Evolutionary conservation across 1,140 invertebrate genomes (phyloP).

Genomic region (Aphaenogaster rudis): DNA sequence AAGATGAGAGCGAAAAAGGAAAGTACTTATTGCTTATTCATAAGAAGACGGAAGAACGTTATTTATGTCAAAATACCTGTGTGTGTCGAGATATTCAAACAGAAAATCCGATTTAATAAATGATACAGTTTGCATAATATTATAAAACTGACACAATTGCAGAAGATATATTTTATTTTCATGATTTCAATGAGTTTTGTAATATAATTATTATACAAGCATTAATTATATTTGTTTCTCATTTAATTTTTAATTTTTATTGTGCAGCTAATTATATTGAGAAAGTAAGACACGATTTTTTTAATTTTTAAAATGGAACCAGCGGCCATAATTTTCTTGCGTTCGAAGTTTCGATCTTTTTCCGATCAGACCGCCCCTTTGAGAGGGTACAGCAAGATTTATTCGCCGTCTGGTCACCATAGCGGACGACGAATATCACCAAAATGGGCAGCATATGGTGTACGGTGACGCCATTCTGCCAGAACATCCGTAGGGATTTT

Average conservation of each 20-base stretch:
- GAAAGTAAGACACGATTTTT: neutral
- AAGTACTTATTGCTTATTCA: constrained; percentile 78
- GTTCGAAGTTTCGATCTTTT: constrained; percentile 58
- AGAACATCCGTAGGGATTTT: constrained; percentile 79
- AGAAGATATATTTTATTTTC: neutral
- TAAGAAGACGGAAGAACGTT: constrained; percentile 69
- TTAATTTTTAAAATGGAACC: constrained; percentile 21
- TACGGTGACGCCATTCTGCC: constrained; percentile 79
- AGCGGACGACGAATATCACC: constrained; percentile 59
- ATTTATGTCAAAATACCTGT: constrained; percentile 57
- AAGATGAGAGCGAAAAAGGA: constrained; percentile 76
- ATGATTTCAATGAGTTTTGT: neutral
- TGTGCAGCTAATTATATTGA: neutral
- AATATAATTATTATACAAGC: constrained; percentile 4
- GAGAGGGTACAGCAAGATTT: constrained; percentile 63
- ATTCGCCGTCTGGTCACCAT: constrained; percentile 64
- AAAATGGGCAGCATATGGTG: constrained; percentile 84
- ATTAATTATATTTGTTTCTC: neutral
- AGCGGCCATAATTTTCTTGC: constrained; percentile 24
- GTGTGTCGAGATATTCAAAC: constrained; percentile 53
- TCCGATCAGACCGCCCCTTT: constrained; percentile 57
- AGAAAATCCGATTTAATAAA: constrained; percentile 43
- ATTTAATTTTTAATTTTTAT: neutral
- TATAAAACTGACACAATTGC: neutral
- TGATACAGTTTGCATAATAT: neutral